phyloP scores from a whole-genome alignment of 1,140 invertebrate species.

The Temnothorax curvispinosus region DNA sequence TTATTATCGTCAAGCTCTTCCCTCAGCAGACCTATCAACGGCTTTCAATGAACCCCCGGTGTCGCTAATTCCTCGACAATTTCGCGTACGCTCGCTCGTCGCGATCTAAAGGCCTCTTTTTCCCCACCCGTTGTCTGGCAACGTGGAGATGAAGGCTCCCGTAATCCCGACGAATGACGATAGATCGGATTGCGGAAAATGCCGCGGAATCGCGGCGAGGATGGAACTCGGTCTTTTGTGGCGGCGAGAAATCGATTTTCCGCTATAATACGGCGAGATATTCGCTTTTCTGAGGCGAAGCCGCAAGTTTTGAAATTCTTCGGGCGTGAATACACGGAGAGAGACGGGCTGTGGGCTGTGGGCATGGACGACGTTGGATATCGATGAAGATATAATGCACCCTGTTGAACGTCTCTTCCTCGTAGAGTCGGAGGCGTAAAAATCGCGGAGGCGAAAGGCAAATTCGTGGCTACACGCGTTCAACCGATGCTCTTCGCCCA shows the following conservation, averaged over 20 bases:
- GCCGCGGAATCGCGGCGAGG: slow-evolving; percentile 49
- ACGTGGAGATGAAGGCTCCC: slow-evolving; percentile 13
- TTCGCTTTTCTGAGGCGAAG: slow-evolving; percentile 45
- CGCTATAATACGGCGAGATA: slow-evolving; percentile 60
- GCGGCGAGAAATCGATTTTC: slow-evolving; percentile 56
- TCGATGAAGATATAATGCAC: slow-evolving; percentile 65
- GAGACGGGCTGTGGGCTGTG: not conserved
- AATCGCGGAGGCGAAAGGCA: slow-evolving; percentile 44
- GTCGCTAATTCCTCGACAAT: slow-evolving; percentile 29
- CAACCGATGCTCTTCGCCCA: not conserved
- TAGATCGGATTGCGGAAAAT: slow-evolving; percentile 69
- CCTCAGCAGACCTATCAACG: not conserved
- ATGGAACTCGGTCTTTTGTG: slow-evolving; percentile 57
- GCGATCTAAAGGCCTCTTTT: not conserved
- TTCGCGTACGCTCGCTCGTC: not conserved
- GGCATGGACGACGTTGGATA: slow-evolving; percentile 55
- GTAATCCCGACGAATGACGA: slow-evolving; percentile 64
- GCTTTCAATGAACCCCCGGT: not conserved
- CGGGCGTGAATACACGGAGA: slow-evolving; percentile 1
- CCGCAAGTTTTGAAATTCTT: slow-evolving; percentile 68
- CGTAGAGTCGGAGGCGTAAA: slow-evolving; percentile 7
- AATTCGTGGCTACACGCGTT: not conserved
- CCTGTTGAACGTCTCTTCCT: slow-evolving; percentile 58
- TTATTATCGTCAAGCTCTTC: not conserved
- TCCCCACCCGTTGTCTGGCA: not conserved